A percentile compares a stretch with the other conserved stretches of the same genome.
Evolutionary conservation across 2,113 vertebrate genomes (phyloP).

Genomic region (Fregetta grallaria): DNA sequence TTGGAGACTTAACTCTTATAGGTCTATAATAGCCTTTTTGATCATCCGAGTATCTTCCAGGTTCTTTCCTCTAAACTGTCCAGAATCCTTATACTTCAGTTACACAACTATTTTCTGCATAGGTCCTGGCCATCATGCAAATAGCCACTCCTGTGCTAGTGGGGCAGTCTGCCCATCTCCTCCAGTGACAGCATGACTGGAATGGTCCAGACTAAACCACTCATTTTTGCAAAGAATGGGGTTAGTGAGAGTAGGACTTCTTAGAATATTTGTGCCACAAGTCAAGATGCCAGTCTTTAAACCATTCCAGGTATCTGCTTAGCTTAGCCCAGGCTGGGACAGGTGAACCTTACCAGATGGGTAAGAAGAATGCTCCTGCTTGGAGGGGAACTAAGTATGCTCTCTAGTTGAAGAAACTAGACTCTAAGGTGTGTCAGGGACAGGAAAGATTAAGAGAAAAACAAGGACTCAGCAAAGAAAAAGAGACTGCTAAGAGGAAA

Average conservation of each 20-base stretch:
- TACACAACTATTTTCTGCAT: not conserved
- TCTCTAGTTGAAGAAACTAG: not conserved
- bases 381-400: not conserved
- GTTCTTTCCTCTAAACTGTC: not conserved
- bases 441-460: not conserved
- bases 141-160: not conserved
- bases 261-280: not conserved
- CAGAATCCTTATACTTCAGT: not conserved
- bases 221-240: not conserved
- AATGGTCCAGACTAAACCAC: not conserved
- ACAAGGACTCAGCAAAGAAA: not conserved
- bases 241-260: not conserved
- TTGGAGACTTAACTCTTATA: not conserved
- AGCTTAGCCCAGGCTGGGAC: not conserved
- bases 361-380: not conserved
- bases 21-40: not conserved
- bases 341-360: not conserved
- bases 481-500: not conserved
- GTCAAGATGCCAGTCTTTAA: not conserved
- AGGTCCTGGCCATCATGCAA: not conserved
- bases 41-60: accelerated
- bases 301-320: not conserved
- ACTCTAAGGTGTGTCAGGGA: not conserved
- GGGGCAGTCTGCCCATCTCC: not conserved
- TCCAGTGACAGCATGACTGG: not conserved